Conservation (phyloP, 2,888 invertebrate species). For the Agonopterix arenella region DNA sequence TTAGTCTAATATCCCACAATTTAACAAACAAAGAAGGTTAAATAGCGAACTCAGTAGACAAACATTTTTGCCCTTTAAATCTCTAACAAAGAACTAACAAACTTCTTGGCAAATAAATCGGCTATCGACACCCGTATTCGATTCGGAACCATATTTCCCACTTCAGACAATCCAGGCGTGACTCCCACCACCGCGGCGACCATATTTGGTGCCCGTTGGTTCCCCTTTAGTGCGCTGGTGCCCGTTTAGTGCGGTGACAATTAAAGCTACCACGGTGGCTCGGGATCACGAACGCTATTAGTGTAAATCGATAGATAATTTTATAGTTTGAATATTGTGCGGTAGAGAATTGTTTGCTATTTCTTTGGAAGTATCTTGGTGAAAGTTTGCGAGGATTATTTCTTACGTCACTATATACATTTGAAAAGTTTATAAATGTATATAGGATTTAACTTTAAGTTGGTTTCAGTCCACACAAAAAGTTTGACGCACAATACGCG, state of each 20-base stretch:
- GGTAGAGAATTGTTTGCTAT: too few relatives aligned
- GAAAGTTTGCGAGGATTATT: too few relatives aligned
- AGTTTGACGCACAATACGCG: too few relatives aligned
- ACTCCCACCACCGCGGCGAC: conserved; percentile 22
- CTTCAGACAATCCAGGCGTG: conserved; percentile 22
- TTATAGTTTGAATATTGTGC: not conserved
- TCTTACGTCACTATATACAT: too few relatives aligned
- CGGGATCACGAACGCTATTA: conserved; percentile 42
- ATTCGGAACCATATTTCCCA: conserved; percentile 13
- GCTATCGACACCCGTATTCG: not conserved
- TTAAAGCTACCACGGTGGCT: conserved; percentile 32
- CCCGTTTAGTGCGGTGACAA: conserved; percentile 44
- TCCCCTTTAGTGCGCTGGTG: conserved; percentile 10
- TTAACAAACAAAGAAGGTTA: too few relatives aligned
- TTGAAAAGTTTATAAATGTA: too few relatives aligned
- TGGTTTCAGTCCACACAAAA: too few relatives aligned
- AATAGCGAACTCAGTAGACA: too few relatives aligned
- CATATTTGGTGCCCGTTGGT: conserved; percentile 31
- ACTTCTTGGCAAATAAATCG: not conserved
- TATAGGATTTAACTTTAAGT: too few relatives aligned
- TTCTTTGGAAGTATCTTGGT: too few relatives aligned
- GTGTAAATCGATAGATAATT: conserved; percentile 23
- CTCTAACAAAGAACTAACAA: not conserved
- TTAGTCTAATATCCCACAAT: too few relatives aligned
- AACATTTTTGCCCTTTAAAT: too few relatives aligned